These are phyloP conservation scores for Meteorus sp. DNA, from an alignment of 1,140 invertebrate species.

Conservation along the genomic window DNA sequence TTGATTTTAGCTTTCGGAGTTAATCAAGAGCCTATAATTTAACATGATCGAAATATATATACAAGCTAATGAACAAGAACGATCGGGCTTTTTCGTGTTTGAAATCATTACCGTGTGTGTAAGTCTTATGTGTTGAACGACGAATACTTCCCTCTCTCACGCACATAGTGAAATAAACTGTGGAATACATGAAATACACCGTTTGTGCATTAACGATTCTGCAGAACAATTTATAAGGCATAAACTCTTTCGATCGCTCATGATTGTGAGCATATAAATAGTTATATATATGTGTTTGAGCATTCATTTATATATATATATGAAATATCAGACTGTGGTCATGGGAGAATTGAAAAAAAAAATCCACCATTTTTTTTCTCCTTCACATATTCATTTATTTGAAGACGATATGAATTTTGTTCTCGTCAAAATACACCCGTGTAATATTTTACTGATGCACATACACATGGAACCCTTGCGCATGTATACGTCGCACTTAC, in stretches of 20 bases:
- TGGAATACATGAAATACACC: background rate
- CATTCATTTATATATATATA: too few species aligned
- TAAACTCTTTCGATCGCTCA: constrained; percentile 48
- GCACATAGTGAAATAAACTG: background rate
- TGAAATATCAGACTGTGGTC: background rate
- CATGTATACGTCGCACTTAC: too few species aligned
- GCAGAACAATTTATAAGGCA: constrained; percentile 54
- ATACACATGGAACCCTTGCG: too few species aligned
- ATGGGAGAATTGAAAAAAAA: background rate
- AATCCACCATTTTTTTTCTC: too few species aligned
- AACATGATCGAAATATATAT: constrained; percentile 55
- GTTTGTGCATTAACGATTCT: constrained; percentile 50
- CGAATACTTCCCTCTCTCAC: background rate
- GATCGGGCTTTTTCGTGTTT: constrained; percentile 56
- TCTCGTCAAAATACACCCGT: too few species aligned
- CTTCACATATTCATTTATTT: too few species aligned
- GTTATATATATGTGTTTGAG: too few species aligned
- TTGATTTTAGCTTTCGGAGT: background rate
- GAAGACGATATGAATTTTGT: too few species aligned
- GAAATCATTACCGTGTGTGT: constrained; percentile 49
- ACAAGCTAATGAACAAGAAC: constrained; percentile 58
- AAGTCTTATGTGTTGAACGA: background rate
- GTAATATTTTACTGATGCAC: too few species aligned
- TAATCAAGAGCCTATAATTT: constrained; percentile 61
- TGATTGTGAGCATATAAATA: background rate